Conservation (phyloP, 2,888 invertebrate species). For the Conops quadrifasciatus region DNA sequence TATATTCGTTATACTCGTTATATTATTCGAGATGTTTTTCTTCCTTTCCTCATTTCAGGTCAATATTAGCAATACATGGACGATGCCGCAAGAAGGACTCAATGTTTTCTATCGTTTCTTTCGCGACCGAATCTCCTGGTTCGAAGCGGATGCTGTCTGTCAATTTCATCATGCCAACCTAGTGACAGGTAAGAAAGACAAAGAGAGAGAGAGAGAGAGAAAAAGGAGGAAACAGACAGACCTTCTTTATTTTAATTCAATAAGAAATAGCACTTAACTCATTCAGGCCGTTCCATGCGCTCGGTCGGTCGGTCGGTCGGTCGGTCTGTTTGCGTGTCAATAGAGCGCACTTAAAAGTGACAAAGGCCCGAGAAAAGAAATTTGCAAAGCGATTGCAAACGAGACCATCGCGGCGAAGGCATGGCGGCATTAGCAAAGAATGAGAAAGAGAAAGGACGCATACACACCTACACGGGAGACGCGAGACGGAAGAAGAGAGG, state of each 20-base stretch:
- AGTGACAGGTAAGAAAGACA: constrained; percentile 73
- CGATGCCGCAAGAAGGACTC: constrained; percentile 81
- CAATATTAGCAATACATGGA: constrained; percentile 84
- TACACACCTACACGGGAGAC: no score
- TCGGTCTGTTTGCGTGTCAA: constrained; percentile 1
- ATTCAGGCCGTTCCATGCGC: no score
- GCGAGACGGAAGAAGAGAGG: background rate
- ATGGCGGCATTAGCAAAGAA: background rate
- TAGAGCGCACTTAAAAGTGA: constrained; percentile 5
- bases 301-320: background rate
- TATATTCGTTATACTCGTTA: background rate
- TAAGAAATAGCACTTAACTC: no score
- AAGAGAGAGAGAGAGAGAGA: background rate
- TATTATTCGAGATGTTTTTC: background rate
- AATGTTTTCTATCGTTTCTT: constrained; percentile 85
- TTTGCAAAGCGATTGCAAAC: background rate
- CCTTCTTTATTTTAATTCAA: no score
- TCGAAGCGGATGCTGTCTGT: constrained; percentile 84
- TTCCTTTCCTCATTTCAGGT: constrained; percentile 69
- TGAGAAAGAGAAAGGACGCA: no score
- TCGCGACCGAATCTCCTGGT: constrained; percentile 84
- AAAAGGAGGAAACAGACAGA: background rate
- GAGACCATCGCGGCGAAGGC: constrained; percentile 3
- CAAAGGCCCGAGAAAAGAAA: constrained; percentile 8
- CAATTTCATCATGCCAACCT: constrained; percentile 84